These are phyloP conservation scores for Drosophila affinis DNA, from an alignment of 2,888 invertebrate genomes.

Conservation along the genomic window DNA sequence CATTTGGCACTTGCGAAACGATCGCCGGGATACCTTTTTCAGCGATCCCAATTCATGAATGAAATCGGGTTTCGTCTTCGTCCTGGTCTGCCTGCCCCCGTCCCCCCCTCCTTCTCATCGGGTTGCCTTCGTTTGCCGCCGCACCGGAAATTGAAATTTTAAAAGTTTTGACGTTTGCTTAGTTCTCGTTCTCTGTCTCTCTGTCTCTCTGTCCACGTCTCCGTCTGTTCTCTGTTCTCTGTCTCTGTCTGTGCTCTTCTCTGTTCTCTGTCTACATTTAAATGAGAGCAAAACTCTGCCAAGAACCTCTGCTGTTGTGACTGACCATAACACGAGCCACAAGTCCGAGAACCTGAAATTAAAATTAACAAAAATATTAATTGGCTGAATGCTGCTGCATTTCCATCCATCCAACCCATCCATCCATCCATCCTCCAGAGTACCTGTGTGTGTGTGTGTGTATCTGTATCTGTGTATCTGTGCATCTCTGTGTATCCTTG, in stretches of 20 bases:
- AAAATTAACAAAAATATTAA: constrained; percentile 71
- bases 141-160: constrained; percentile 79
- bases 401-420: too few relatives aligned
- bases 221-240: constrained; percentile 16
- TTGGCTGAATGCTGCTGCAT: constrained; percentile 52
- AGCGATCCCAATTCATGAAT: constrained; percentile 60
- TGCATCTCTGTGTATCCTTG: neutral
- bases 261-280: constrained; percentile 25
- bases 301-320: constrained; percentile 12
- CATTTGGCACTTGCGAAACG: constrained; percentile 40
- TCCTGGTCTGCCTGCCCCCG: neutral
- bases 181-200: constrained; percentile 18
- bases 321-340: constrained; percentile 15
- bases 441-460: neutral
- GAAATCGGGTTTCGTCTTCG: constrained; percentile 45
- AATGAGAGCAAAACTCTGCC: constrained; percentile 22
- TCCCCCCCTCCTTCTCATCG: neutral
- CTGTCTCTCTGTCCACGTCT: constrained; percentile 9
- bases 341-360: constrained; percentile 37
- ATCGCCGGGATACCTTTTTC: constrained; percentile 13
- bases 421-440: neutral
- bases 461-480: neutral
- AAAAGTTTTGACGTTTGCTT: constrained; percentile 60
- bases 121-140: constrained; percentile 19
- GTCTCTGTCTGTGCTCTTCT: constrained; percentile 16